Conservation (phyloP, 2,113 vertebrate species). For the Zapornia atra region DNA sequence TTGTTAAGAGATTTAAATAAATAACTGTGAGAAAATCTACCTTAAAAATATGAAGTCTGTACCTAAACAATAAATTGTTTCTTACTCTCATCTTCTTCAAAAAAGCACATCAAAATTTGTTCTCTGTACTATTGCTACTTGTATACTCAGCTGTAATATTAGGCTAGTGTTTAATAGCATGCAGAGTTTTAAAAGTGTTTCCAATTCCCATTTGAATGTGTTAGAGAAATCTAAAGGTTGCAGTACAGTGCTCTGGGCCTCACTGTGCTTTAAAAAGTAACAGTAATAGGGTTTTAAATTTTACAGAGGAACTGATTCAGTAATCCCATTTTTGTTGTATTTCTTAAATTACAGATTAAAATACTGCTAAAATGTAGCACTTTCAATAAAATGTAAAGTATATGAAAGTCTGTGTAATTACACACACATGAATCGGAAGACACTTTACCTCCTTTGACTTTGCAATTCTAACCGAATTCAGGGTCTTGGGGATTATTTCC, state of each 20-base stretch:
- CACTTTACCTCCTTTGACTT: background rate
- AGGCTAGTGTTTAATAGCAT: background rate
- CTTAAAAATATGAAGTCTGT: background rate
- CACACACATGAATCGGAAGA: background rate
- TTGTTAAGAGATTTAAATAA: background rate
- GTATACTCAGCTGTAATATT: background rate
- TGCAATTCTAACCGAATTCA: background rate
- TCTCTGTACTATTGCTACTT: background rate
- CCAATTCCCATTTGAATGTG: background rate
- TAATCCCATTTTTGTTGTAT: background rate
- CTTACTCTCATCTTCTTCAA: background rate
- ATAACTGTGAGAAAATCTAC: background rate
- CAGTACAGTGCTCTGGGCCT: background rate
- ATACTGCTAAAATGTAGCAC: background rate
- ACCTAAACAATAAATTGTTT: background rate
- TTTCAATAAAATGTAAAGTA: background rate
- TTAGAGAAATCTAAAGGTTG: conserved; percentile 14
- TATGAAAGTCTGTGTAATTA: background rate
- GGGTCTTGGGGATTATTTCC: background rate
- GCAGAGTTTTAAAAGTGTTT: background rate
- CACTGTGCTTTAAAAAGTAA: background rate
- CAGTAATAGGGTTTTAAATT: background rate
- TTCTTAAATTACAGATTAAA: background rate
- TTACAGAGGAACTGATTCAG: background rate
- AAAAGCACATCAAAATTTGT: background rate